Base-by-base conservation (phyloP, 2,888 invertebrate species). In the Danaus chrysippus region DNA sequence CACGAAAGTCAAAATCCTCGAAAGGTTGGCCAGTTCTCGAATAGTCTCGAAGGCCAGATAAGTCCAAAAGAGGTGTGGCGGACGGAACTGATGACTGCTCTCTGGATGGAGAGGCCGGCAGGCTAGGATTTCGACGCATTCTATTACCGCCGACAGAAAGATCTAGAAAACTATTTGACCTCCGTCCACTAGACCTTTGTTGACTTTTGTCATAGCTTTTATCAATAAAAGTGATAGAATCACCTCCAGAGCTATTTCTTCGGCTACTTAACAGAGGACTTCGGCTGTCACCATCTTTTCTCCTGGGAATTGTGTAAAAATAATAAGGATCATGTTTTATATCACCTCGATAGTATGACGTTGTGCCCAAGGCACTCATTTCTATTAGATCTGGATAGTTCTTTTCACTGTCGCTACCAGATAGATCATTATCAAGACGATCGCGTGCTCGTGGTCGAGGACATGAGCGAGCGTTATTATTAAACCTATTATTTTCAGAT, bases 1-100 rank as follows among this genome's bases (percentile, higher is more conserved):
- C 95, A 78, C 95, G 94, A 75, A 95, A 95, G 76, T 96, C 95
- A 79, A 94, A 95, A 54, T 93, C 92, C 64, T 92, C 92, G 64
- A 88, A 80, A 1, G 92, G 87, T 63, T 83, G 87, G 23, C 84
- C 84, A 6, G 84, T 78, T 17, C 85, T 84, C 13, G 91, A 86
- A 66, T 90, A 87, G 65, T 89, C 85, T 63, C 92, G 91, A 46
- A 93, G 84, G 56, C 92, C 91, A 15, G 92, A 91, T 54, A 93
- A 83, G 76, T 94, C 93, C 55, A 94, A 82, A 53, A 94, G 86
- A 1, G 94, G 94, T 23, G 94, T 94, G 55, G 93, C 93, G 71
- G 91, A 91, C 73, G 89, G 87, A 68, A 88, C 86, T 10, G 84
- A 76, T 1, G 83, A 79, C 68, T 82, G 86, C 59, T 87, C 88